Evolutionary conservation across 2,797 vertebrate genomes (phyloP).

Genomic region (Clarias pachynema): DNA sequence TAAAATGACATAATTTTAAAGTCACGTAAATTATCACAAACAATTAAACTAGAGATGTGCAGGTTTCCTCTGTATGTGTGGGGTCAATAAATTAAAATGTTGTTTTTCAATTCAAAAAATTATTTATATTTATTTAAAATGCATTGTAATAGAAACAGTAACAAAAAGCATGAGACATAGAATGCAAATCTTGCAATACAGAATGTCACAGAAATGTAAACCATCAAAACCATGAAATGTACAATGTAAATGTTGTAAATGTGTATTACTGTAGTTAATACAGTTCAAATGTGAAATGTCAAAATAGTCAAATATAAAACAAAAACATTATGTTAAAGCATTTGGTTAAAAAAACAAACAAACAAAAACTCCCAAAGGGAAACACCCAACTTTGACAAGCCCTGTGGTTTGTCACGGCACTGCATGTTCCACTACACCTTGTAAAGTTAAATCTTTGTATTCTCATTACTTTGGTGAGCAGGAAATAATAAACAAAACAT

Average conservation of each 20-base stretch:
- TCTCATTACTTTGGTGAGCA: not conserved
- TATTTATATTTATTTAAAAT: not conserved
- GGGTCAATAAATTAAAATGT: not conserved
- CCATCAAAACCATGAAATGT: constrained; percentile 11
- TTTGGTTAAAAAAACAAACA: not conserved
- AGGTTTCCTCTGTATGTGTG: not conserved
- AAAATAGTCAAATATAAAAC: not conserved
- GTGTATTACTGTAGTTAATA: not conserved
- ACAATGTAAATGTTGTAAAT: not conserved
- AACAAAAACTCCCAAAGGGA: not conserved
- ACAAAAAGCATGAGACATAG: not conserved
- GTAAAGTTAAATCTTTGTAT: not conserved
- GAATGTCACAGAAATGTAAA: constrained; percentile 1
- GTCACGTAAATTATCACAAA: too few relatives aligned
- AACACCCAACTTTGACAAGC: constrained; percentile 4
- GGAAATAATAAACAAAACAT: constrained; percentile 7
- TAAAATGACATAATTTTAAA: not conserved
- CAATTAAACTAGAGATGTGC: too few relatives aligned
- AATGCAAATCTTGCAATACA: not conserved
- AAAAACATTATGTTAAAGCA: not conserved
- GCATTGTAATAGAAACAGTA: too few relatives aligned
- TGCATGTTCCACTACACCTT: not conserved
- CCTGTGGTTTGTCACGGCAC: not conserved
- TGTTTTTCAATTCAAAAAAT: not conserved
- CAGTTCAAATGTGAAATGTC: constrained; percentile 4